Conservation (phyloP, 2,797 vertebrate genomes). For the Sebastes melanostomus region DNA sequence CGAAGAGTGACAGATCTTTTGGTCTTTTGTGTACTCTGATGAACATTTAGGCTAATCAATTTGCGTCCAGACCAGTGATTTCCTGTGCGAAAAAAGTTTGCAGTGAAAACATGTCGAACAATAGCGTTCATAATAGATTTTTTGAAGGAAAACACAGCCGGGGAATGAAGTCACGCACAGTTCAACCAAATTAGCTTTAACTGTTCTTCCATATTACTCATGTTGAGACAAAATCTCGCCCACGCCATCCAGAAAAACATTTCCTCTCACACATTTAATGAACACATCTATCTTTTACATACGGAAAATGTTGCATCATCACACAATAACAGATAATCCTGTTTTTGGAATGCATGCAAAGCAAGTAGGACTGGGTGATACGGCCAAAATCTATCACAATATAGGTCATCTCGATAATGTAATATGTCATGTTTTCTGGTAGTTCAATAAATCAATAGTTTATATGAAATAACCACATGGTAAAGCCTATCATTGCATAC, state of each 20-base stretch:
- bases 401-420: background rate
- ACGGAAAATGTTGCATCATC: slow-evolving; percentile 10
- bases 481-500: background rate
- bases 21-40: slow-evolving; percentile 51
- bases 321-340: background rate
- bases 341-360: background rate
- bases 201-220: background rate
- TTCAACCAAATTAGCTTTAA: slow-evolving; percentile 1
- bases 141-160: background rate
- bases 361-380: background rate
- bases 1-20: slow-evolving; percentile 57
- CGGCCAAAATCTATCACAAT: background rate
- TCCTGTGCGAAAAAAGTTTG: slow-evolving; percentile 60
- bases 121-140: slow-evolving; percentile 30
- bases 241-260: background rate
- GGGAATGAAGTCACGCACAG: background rate
- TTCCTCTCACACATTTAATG: slow-evolving; percentile 4
- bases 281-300: slow-evolving; percentile 14
- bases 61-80: slow-evolving; percentile 60
- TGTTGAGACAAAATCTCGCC: background rate
- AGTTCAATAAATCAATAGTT: background rate
- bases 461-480: background rate
- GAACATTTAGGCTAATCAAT: slow-evolving; percentile 74
- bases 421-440: background rate
- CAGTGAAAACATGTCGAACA: slow-evolving; percentile 54